Percentiles rank a stretch among this genome's conserved stretches.
phyloP scores from a whole-genome alignment of 2,888 invertebrate species.

The Drosophila neutralis region DNA sequence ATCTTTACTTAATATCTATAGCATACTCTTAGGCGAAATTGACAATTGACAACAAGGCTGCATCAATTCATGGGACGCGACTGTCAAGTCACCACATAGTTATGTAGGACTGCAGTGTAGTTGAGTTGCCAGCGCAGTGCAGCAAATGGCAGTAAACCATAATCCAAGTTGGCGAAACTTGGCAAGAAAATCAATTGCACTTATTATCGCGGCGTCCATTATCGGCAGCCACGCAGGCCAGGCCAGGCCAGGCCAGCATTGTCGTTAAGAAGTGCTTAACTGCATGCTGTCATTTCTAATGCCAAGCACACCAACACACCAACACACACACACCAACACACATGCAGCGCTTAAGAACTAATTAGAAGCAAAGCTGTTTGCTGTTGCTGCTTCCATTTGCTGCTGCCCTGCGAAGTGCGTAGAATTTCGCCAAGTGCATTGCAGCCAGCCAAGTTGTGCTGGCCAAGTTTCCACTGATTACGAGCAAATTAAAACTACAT shows the following conservation, averaged over 20 bases:
- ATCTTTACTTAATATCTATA: background rate
- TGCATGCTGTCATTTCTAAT: slow-evolving; percentile 77
- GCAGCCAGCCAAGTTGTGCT: slow-evolving; percentile 27
- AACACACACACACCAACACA: slow-evolving; percentile 22
- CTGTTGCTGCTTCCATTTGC: slow-evolving; percentile 18
- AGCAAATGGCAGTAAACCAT: slow-evolving; percentile 33
- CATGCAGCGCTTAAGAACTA: slow-evolving; percentile 74
- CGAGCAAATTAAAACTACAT: slow-evolving; percentile 80
- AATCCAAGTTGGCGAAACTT: slow-evolving; percentile 47
- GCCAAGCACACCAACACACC: slow-evolving; percentile 33
- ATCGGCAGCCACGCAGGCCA: slow-evolving; percentile 61
- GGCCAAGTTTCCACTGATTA: slow-evolving; percentile 71
- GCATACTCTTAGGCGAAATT: slow-evolving; percentile 8
- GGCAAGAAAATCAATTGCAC: slow-evolving; percentile 75
- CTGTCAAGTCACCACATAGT: background rate
- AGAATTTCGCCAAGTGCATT: slow-evolving; percentile 44
- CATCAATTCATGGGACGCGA: background rate
- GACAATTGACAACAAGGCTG: background rate
- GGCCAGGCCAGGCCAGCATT: slow-evolving; percentile 31
- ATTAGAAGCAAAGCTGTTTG: slow-evolving; percentile 69
- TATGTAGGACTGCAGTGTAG: slow-evolving; percentile 5
- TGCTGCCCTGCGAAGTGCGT: slow-evolving; percentile 47
- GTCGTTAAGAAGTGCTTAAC: slow-evolving; percentile 76
- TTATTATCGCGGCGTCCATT: slow-evolving; percentile 65
- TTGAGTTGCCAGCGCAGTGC: background rate